Conservation (phyloP, 2,113 vertebrate genomes). For the Microtus ochrogaster region DNA sequence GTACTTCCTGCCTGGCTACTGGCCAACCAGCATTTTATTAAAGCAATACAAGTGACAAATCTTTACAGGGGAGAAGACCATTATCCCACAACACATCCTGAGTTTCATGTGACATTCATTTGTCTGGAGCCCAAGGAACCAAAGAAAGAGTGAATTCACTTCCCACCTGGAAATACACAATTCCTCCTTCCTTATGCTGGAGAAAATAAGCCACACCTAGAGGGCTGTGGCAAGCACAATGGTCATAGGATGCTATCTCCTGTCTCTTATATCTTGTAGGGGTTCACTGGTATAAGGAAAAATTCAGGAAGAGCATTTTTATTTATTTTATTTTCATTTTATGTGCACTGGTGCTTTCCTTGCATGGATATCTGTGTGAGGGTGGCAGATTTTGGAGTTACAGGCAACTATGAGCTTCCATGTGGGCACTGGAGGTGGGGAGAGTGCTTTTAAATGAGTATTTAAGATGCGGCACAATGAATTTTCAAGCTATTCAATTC, state of each 20-base stretch:
- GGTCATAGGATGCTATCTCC: fast-evolving
- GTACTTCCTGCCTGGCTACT: too few relatives aligned
- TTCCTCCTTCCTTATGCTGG: not conserved
- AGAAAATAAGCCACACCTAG: not conserved
- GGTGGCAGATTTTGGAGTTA: too few relatives aligned
- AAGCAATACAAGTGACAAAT: too few relatives aligned
- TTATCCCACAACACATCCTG: too few relatives aligned
- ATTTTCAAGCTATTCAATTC: not conserved
- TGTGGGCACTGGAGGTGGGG: not conserved
- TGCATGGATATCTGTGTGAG: too few relatives aligned
- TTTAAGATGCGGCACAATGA: not conserved
- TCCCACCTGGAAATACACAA: not conserved
- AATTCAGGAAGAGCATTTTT: not conserved
- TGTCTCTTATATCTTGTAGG: not conserved
- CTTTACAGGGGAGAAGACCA: too few relatives aligned
- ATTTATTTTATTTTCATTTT: too few relatives aligned
- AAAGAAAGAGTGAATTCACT: not conserved
- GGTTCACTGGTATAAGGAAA: not conserved
- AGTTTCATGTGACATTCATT: not conserved
- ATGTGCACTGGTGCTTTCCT: too few relatives aligned
- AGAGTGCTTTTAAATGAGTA: not conserved
- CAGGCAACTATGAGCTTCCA: too few relatives aligned
- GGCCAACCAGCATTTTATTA: too few relatives aligned
- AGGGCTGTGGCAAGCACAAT: not conserved
- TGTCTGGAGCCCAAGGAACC: not conserved